Evolutionary conservation across 37 sponge, comb jelly and placozoan species (phyloP).

Genomic region (Cliona cf. orientalis): DNA sequence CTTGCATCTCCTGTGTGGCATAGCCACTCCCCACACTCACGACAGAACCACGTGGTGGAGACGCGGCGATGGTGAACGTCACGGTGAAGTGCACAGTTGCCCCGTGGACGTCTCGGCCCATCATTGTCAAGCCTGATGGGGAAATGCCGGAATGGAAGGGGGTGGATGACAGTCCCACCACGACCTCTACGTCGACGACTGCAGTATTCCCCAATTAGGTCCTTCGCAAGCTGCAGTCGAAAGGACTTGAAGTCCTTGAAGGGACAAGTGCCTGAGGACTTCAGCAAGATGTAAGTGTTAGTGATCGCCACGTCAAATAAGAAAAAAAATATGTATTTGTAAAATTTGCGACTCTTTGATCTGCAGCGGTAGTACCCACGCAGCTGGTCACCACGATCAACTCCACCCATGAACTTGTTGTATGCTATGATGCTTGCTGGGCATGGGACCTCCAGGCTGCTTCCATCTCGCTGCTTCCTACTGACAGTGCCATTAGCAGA

Average conservation of each 20-base stretch:
- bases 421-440: slow-evolving; percentile 18
- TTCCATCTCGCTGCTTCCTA: slow-evolving; percentile 32
- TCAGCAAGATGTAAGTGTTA: no score
- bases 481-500: background rate
- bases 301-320: no score
- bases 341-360: slow-evolving; percentile 19
- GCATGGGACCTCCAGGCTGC: slow-evolving; percentile 18
- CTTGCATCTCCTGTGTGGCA: no score
- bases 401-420: slow-evolving; percentile 24
- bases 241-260: no score
- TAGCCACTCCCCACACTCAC: no score
- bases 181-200: slow-evolving; percentile 8
- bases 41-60: slow-evolving; percentile 7
- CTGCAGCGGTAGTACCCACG: no score
- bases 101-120: background rate
- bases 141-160: slow-evolving; percentile 4
- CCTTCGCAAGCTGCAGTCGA: background rate
- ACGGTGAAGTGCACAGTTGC: background rate
- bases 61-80: no score
- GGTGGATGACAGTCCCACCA: background rate
- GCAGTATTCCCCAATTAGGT: slow-evolving; percentile 19
- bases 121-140: background rate
- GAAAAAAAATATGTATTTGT: no score
- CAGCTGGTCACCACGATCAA: no score
- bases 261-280: no score